Percentiles rank a stretch among this genome's conserved stretches.
Conservation (phyloP, 1,140 invertebrate genomes). For the Brachystomella parvula region DNA sequence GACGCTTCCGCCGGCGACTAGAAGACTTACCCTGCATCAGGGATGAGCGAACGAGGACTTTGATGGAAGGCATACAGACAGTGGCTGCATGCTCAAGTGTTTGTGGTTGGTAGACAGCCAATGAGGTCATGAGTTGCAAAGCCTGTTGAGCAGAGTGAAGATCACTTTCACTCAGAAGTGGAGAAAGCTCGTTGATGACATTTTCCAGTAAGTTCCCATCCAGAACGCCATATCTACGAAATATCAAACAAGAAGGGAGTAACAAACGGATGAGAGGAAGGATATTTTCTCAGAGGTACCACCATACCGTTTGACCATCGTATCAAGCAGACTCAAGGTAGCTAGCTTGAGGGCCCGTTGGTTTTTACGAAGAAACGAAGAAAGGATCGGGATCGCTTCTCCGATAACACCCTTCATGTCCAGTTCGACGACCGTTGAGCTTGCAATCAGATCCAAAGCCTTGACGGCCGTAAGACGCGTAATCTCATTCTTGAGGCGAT, state of each 20-base stretch:
- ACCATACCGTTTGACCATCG: slow-evolving; percentile 60
- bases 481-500: slow-evolving; percentile 91
- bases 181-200: slow-evolving; percentile 73
- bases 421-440: slow-evolving; percentile 70
- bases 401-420: slow-evolving; percentile 76
- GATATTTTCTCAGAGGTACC: too few species aligned
- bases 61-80: slow-evolving; percentile 71
- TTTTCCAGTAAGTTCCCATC: slow-evolving; percentile 44
- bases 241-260: slow-evolving; percentile 17
- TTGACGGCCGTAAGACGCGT: slow-evolving; percentile 93
- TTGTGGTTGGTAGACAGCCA: slow-evolving; percentile 59
- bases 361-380: slow-evolving; percentile 93
- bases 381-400: slow-evolving; percentile 82
- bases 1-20: too few species aligned
- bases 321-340: slow-evolving; percentile 82
- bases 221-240: slow-evolving; percentile 42
- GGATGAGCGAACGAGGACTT: slow-evolving; percentile 80
- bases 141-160: slow-evolving; percentile 91
- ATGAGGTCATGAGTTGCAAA: slow-evolving; percentile 65
- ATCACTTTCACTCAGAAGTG: slow-evolving; percentile 85
- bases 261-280: neutral
- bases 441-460: slow-evolving; percentile 86
- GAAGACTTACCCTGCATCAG: slow-evolving; percentile 71
- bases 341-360: slow-evolving; percentile 88
- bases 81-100: slow-evolving; percentile 51